Base-by-base conservation (phyloP, 2,797 vertebrate species). In the Enteromius unitaeniatus region DNA sequence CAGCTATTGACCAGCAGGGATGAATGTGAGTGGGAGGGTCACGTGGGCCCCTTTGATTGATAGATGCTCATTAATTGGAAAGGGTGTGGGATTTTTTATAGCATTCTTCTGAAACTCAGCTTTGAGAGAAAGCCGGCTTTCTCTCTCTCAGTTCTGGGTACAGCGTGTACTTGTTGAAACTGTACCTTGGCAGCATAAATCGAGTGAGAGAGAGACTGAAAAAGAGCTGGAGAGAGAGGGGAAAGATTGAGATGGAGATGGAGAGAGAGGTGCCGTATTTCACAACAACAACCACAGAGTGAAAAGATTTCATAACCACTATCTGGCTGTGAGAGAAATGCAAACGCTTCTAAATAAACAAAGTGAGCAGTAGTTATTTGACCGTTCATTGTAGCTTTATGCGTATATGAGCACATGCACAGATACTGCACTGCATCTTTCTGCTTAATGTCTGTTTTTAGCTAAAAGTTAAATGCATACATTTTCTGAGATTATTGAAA, bases 291-390 rank as follows among this genome's bases (percentile, higher is more conserved):
- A 88, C 90, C 89, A 88, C 89, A 89, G 90, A 90, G 89, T 86
- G 85, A 89, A 91, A 90, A 90, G 26, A 89, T 93, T 93, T 89
- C 91, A 91, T 92, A 92, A 93, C 88, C 87, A 87, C 89, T 92
- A 88, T 91, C 88, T 93, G 89, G 81, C 90, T 88, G 88, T 84
- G 64, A 75, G 3, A 76, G 28, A 15, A 79, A 87, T 88, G 87
- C 75, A 85, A 86, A 90, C 89, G 87, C 81, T 92, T 92, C 82
- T 88, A 21, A 77, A 72, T 53, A 76, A 83, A 75, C 64, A 73
- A 78, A 83, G 21, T 70, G 42, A 49, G 51, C 21, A 76, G 37
- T 73, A 78, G 49, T 72, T 65, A 51, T 47, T 49, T 26, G 28
- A 78, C 67, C 14, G 65, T 67, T 76, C 11, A 23, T 70, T 55